Evolutionary conservation across 1,140 invertebrate genomes (phyloP), one percentile per base, ranked within the genome.

Genomic region (Bursaphelenchus mucronatus): DNA sequence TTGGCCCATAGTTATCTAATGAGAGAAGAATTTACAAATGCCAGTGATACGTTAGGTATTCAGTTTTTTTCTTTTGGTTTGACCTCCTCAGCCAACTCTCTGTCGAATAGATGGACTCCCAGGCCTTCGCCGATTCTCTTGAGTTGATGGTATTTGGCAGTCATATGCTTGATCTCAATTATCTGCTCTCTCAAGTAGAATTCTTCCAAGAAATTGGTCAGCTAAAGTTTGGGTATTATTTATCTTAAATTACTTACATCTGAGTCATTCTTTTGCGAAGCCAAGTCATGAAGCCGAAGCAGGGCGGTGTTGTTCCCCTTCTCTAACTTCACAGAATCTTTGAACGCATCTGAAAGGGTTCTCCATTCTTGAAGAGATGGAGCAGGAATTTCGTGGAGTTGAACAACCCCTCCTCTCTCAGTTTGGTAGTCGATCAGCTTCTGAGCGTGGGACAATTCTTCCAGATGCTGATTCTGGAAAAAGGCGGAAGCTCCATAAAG

Each of bases 251-350:
- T 44, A 59, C 57, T 59, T 50, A 59, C 57, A 50, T 59, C 57
- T 44, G 57, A 39, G 41, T 91, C 90, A 61, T 85, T 85, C 70
- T 89, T 85, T 4, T 82, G 79, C 10, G 83, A 82, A 8, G 88
- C 89, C 53, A 89, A 57, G 6, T 82, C 81, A 74, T 90, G 89
- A 0, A 90, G 78, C 21, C 87, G 81, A 15, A 91, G 73, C 11
- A 91, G 81, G 68, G 85, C 84, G 85, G 89, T 82, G 79, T 91
- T 91, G n/a, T 92, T 89, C 66, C 82, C 83, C 79, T 89, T 89
- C 81, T 92, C 90, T 68, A 92, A 82, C 30, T 86, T 78, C 4
- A 92, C 82, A 15, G 90, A 88, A n/a, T 85, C 83, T 49, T 81
- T 74, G 84, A 91, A 87, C 0, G 89, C 88, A 6, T 88, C 86